Evolutionary conservation across 1,140 invertebrate genomes (phyloP).

Genomic region (Microplitis demolitor): DNA sequence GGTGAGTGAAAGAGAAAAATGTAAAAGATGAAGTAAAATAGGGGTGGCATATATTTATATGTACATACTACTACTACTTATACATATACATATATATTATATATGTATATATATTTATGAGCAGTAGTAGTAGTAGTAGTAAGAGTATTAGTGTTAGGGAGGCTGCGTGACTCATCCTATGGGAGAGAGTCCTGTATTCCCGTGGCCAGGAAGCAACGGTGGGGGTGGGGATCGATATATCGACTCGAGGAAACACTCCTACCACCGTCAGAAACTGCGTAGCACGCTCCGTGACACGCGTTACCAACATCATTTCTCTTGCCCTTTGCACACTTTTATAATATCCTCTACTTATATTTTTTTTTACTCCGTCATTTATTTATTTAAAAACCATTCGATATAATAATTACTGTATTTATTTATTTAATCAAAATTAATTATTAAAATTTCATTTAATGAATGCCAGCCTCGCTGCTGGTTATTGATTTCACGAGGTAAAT

Average conservation of each 20-base stretch:
- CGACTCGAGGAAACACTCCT: constrained; percentile 56
- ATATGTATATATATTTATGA: background rate
- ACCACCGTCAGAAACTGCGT: constrained; percentile 48
- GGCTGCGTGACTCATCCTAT: constrained; percentile 62
- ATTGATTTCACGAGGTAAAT: too few species aligned
- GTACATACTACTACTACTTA: background rate
- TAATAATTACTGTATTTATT: too few species aligned
- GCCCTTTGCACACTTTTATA: background rate
- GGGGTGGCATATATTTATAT: background rate
- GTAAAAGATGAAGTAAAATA: background rate
- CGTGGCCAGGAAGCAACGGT: constrained; percentile 59
- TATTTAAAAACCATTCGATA: background rate
- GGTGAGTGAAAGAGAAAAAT: background rate
- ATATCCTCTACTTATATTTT: background rate
- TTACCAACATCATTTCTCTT: background rate
- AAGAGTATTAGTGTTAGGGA: constrained; percentile 43
- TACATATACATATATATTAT: background rate
- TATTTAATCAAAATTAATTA: too few species aligned
- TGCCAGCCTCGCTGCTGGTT: too few species aligned
- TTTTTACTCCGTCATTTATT: background rate
- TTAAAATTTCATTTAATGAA: too few species aligned
- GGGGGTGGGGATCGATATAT: constrained; percentile 62
- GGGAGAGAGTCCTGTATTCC: constrained; percentile 55
- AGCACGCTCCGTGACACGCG: constrained; percentile 37
- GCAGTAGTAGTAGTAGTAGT: constrained; percentile 9